Base-by-base conservation (phyloP, 2,888 invertebrate genomes). In the Andrena minutula region DNA sequence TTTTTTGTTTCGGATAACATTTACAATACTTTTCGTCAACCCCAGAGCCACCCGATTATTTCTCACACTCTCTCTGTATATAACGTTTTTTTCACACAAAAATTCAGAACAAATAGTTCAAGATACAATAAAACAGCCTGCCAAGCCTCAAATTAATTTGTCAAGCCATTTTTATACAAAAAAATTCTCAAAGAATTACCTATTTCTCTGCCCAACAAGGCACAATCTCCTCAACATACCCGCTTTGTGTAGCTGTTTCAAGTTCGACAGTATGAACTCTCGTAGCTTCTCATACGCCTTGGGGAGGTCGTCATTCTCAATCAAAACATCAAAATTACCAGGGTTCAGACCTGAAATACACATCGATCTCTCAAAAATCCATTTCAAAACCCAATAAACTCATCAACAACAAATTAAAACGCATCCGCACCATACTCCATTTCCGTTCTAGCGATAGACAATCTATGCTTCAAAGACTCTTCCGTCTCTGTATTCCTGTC, bases 401-500 rank as follows among this genome's bases (percentile, higher is more conserved):
- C 41, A n/a, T 16, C 0, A 26, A 12, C 7, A 4, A 16, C 12
- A 47, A 30, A 16, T 7, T 6, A 56, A 58, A 5, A 7, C 8
- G 8, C 28, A 23, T 41, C 4, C 26, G 2, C 94, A 95, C 99
- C 98, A 94, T 96, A 99, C 91, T 96, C 96, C 72, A 99, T 96
- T 94, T 99, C 99, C 76, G 95, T 95, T 87, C 95, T 94, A 0
- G 99, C 99, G 51, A 96, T 96, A 23, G 96, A 95, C 61, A 99
- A 95, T 84, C 99, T 95, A 88, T 96, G 96, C 82, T 95, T 94
- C 65, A 99, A 94, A 74, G 97, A 96, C 70, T 99, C 98, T 88
- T 98, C 98, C 1, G 97, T 97, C 94, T 99, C 99, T 0, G 99
- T 99, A 81, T 98, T 97, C 74, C 99, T 96, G 2, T 95, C 95